Base-by-base conservation (phyloP, 2,113 vertebrate genomes). In the Paradoxurus hermaphroditus region DNA sequence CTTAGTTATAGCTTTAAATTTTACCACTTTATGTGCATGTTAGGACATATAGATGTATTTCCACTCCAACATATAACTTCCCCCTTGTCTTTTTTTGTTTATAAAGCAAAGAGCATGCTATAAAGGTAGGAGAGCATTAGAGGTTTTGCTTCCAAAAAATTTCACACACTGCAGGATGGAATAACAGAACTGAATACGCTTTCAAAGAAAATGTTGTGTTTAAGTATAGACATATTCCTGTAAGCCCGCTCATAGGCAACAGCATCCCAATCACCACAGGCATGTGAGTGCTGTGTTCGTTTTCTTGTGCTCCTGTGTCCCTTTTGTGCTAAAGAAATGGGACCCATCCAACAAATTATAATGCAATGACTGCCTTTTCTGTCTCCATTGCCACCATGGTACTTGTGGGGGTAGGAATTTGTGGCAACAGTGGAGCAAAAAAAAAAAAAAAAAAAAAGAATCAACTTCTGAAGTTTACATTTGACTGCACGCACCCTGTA, bases 1-100 rank as follows among this genome's bases (percentile, higher is more conserved):
- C 15, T 98, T 98, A 97, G 94, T 97, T 98, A 96, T 18, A 97
- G 87, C 46, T 84, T 96, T 41, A 56, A 84, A 87, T 94, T 77
- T 65, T 53, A 49, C 73, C 31, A 72, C 49, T 79, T 31, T 63
- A 16, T 21, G 12, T n/a, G 44, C 70, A n/a, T 78, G 36, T 93
- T 79, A 95, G 84, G 56, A 78, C 46, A 82, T 36, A 49, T 0
- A 88, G 59, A 79, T 8, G 96, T 97, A 73, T 97, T 98, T 96
- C 51, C 51, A 91, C 12, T 84, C 16, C 21, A 84, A 19, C 49
- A 65, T 7, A 84, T 19, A 87, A 68, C 14, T 92, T 86, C 65
- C 7, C 51, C 34, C 62, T 90, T 39, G 73, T 73, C 27, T 85
- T 27, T 31, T 10, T 31, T 36, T 36, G 75, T 68, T 88, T 63